Evolutionary conservation across 2,797 vertebrate genomes (phyloP), one percentile per base, ranked within the genome.

Genomic region (Mus caroli): DNA sequence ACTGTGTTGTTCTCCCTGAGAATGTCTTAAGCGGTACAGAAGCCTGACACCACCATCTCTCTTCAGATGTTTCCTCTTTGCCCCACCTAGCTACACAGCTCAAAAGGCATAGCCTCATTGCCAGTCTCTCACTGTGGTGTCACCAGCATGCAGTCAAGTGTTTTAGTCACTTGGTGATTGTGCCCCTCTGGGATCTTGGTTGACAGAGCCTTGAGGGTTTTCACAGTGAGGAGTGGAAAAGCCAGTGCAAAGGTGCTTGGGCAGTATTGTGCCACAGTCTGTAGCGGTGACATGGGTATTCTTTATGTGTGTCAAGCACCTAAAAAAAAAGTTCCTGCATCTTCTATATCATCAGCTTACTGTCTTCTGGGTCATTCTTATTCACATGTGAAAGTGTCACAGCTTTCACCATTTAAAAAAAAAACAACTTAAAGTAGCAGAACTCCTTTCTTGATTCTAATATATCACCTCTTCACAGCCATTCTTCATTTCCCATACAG

Each of bases 401-500:
- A 52, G 1, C 80, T 84, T 62, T 40, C 7, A 50, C 54, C 2
- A 62, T 46, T 52, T 79, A 26, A 37, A 69, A 17, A 15, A 15
- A 14, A n/a, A 91, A 69, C 84, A 92, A 80, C 62, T 26, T 8
- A 85, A 90, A 91, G 54, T 34, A 85, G 50, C 62, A 60, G 43
- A 80, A 6, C 15, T 46, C 64, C 52, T 79, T 24, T 69, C 31
- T 62, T 50, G 56, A 43, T 14, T 26, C 8, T 12, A 67, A 31
- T 14, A 1, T 56, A 11, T 34, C 37, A 5, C 26, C 28, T 90
- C 62, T 37, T 87, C 6, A 43, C n/a, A 67, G 46, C 52, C 58
- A 4, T 43, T 92, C 75, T 75, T 73, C 34, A 10, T 52, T 50
- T 7, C 40, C 17, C 56, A 50, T 52, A 46, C 4, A 54, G 71